Conservation (phyloP, 2,797 vertebrate genomes). For the Zalophus californianus region DNA sequence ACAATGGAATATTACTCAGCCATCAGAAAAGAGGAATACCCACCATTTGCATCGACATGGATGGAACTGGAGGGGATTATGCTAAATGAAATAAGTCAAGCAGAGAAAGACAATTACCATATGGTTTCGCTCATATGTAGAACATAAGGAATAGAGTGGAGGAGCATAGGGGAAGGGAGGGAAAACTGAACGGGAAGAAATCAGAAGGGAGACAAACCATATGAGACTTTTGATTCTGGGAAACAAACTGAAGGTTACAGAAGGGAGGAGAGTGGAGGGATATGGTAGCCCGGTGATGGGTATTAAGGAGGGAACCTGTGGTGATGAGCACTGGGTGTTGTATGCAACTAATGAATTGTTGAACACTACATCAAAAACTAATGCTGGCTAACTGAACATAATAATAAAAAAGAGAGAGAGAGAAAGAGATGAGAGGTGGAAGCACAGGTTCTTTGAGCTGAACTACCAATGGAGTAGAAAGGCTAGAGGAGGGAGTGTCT, state of each 20-base stretch:
- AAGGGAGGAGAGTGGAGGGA: not conserved
- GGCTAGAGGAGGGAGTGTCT: not conserved
- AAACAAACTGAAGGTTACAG: not conserved
- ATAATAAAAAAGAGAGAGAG: not conserved
- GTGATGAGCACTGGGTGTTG: too few species aligned
- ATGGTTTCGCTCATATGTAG: not conserved
- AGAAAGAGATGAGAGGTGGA: too few species aligned
- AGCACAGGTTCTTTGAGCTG: accelerated
- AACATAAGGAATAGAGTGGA: not conserved
- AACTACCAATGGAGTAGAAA: not conserved
- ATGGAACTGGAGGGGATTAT: not conserved
- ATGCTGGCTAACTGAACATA: not conserved
- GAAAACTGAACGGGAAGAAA: not conserved
- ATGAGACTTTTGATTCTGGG: not conserved
- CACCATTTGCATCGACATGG: not conserved
- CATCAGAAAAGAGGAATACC: not conserved
- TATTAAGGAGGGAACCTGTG: not conserved
- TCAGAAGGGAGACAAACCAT: not conserved
- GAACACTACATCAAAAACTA: not conserved
- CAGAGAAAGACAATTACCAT: not conserved
- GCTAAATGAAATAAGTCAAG: not conserved
- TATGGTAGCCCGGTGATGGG: not conserved
- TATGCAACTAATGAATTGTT: not conserved
- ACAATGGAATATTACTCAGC: not conserved
- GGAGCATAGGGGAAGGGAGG: not conserved